A percentile compares a stretch with the other conserved stretches of the same genome.
These are phyloP conservation scores for Apogon talboti DNA, from an alignment of 2,797 vertebrate species.

Conservation along the genomic window DNA sequence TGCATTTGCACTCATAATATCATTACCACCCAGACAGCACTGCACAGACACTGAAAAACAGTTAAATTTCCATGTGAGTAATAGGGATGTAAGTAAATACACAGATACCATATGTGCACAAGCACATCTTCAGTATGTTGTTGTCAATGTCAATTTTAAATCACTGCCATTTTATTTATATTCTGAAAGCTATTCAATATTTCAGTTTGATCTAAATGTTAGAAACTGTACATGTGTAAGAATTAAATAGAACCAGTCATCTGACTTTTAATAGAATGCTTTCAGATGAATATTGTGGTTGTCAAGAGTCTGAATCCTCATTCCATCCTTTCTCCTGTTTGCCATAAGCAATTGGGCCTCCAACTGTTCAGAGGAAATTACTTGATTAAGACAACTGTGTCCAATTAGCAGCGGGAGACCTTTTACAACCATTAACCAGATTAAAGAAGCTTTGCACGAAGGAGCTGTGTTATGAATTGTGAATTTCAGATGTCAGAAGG, in stretches of 20 bases:
- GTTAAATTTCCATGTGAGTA: conserved; percentile 57
- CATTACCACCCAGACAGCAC: conserved; percentile 70
- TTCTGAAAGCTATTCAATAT: background rate
- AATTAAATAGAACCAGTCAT: conserved; percentile 12
- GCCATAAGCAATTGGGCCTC: conserved; percentile 21
- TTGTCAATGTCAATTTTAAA: background rate
- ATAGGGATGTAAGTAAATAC: conserved; percentile 32
- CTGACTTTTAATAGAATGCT: conserved; percentile 24
- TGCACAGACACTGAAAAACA: conserved; percentile 60
- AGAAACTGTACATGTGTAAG: background rate
- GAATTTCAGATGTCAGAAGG: too few relatives aligned
- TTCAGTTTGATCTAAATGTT: too few relatives aligned
- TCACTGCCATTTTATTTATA: background rate
- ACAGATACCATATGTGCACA: background rate
- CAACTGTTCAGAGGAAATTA: conserved; percentile 6
- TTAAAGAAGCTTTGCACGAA: conserved; percentile 4
- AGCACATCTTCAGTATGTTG: background rate
- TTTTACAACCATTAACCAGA: conserved; percentile 31
- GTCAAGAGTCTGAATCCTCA: too few relatives aligned
- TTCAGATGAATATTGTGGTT: too few relatives aligned
- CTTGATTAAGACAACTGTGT: conserved; percentile 49
- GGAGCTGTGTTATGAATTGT: too few relatives aligned
- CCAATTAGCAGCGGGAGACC: conserved; percentile 30
- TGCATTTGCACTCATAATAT: conserved; percentile 85
- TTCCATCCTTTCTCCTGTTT: background rate